Base-by-base conservation (phyloP, 2,888 invertebrate genomes). In the Galerucella calmariensis region DNA sequence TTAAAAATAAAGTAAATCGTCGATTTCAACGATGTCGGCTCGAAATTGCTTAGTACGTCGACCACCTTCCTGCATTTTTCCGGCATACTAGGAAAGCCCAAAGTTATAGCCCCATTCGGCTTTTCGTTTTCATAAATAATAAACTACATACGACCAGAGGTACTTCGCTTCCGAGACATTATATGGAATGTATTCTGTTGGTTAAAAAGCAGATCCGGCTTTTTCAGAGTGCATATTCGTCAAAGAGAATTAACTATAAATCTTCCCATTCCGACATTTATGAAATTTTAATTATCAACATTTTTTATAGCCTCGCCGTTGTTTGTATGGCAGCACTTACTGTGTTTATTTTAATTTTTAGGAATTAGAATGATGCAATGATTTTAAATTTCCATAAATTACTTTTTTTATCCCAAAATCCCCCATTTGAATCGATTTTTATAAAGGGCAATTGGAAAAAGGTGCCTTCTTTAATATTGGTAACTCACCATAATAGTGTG, bases 141-240 rank as follows among this genome's bases (percentile, higher is more conserved):
- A 65, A 44, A 65, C 9, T 10, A 65, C 20, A 46, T 46, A 46
- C 11, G 46, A 46, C 63, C 63, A 65, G 20, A 46, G 20, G 10
- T 65, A 65, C 63, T 65, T 10, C 63, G 41, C 63, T 65, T 65
- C 44, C 20, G 20, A 65, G 46, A 65, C 20, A 65, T 65, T 65
- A 46, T 65, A 46, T 46, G 16, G 35, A 65, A 65, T 46, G 44
- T 56, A 56, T 65, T n/a, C 46, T 65, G 63, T 65, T 8, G 46
- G 63, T 16, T 44, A 46, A 16, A 65, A 65, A 65, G 46, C 63
- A 65, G 63, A 65, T 65, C 63, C 63, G 46, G 63, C 16, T 56
- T 56, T 27, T 20, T 16, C 56, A 1, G 20, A 56, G 20, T 20
- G 16, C 56, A 56, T 9, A 20, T 20, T 56, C 16, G 56, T 8